Evolutionary conservation across 2,888 invertebrate genomes (phyloP).

Genomic region (Athalia circularis): DNA sequence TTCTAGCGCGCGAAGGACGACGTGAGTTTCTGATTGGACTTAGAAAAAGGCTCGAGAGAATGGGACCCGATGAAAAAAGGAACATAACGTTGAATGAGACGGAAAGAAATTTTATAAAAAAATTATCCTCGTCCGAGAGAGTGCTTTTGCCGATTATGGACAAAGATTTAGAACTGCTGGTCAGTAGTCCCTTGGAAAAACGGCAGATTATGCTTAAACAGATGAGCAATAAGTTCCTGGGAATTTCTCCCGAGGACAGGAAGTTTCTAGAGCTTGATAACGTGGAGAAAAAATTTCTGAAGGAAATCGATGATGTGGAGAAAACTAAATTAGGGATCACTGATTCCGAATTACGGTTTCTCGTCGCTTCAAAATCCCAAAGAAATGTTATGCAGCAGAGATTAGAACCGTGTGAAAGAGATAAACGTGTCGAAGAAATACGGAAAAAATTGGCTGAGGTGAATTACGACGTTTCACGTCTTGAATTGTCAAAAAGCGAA

Average conservation of each 20-base stretch:
- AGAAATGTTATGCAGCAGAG: slow-evolving; percentile 34
- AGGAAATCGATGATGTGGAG: slow-evolving; percentile 26
- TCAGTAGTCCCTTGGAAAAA: slow-evolving; percentile 27
- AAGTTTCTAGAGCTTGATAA: slow-evolving; percentile 29
- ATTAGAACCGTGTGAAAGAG: background rate
- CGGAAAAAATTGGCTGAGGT: background rate
- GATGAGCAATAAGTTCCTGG: slow-evolving; percentile 12
- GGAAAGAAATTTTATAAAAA: slow-evolving; percentile 16
- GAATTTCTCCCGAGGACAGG: slow-evolving; percentile 27
- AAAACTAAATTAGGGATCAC: slow-evolving; percentile 16
- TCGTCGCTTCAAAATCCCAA: slow-evolving; percentile 34
- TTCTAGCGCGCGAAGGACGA: slow-evolving; percentile 28
- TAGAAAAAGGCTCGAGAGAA: slow-evolving; percentile 34
- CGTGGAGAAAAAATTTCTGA: slow-evolving; percentile 34
- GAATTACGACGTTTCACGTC: slow-evolving; percentile 20
- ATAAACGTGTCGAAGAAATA: slow-evolving; percentile 13
- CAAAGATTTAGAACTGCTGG: slow-evolving; percentile 25
- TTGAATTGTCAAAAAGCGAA: slow-evolving; percentile 25
- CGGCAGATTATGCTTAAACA: slow-evolving; percentile 26
- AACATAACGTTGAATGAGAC: slow-evolving; percentile 24
- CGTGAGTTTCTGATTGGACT: slow-evolving; percentile 35
- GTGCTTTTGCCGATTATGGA: slow-evolving; percentile 22
- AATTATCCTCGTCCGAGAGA: slow-evolving; percentile 32
- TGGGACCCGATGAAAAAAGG: background rate
- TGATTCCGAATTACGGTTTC: slow-evolving; percentile 25